Evolutionary conservation across 2,113 vertebrate species (phyloP).

Genomic region (Neopipo cinnamomea): DNA sequence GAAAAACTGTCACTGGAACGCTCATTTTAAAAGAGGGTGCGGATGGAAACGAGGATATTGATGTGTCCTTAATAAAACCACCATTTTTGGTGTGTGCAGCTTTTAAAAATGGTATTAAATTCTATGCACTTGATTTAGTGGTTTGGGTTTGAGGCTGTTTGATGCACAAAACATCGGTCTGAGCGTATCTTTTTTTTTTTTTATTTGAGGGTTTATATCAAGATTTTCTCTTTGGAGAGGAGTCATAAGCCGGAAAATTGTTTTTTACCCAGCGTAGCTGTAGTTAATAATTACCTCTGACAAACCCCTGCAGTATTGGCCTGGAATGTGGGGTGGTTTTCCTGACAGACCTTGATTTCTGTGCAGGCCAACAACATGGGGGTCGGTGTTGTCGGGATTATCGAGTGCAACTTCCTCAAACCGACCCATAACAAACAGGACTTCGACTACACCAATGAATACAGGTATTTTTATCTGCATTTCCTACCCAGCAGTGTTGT

Average conservation of each 20-base stretch:
- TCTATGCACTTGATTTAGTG: neutral
- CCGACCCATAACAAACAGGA: conserved; percentile 98
- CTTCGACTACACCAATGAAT: conserved; percentile 92
- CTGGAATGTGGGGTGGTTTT: neutral
- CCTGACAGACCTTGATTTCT: conserved; percentile 34
- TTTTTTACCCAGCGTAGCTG: neutral
- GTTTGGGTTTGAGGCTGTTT: neutral
- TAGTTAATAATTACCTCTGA: neutral
- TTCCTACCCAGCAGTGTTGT: neutral
- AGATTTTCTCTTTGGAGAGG: neutral
- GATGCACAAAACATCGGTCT: neutral
- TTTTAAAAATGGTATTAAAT: neutral
- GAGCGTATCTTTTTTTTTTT: neutral
- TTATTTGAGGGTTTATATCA: neutral
- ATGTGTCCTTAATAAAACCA: neutral
- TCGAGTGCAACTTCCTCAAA: conserved; percentile 92
- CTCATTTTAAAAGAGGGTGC: neutral
- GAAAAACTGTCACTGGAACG: accelerated
- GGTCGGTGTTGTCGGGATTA: conserved; percentile 91
- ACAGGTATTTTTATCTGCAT: conserved; percentile 80
- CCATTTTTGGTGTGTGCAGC: neutral
- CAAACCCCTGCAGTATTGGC: neutral
- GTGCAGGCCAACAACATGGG: conserved; percentile 88
- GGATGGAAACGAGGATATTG: neutral
- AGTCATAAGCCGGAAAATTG: neutral